Conservation (phyloP, 2,113 vertebrate species). For the Balaeniceps rex region DNA sequence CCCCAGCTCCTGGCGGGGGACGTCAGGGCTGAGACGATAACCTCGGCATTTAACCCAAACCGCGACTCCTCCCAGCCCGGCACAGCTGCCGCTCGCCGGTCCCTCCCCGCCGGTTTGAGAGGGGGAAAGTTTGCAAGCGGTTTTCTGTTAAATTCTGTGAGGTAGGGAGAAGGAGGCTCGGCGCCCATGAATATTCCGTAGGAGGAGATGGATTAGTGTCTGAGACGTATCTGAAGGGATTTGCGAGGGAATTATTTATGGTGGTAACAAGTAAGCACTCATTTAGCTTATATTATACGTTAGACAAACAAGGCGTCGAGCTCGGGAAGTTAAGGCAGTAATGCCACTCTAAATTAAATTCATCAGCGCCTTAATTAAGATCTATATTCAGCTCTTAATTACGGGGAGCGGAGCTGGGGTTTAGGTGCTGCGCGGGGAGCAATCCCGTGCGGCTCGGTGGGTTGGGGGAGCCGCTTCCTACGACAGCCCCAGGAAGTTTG, state of each 20-base stretch:
- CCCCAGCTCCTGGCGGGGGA: background rate
- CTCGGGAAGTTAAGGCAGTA: slow-evolving; percentile 71
- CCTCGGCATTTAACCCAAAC: background rate
- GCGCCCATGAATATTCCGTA: background rate
- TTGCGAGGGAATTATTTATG: slow-evolving; percentile 73
- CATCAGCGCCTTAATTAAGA: slow-evolving; percentile 81
- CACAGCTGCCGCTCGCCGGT: background rate
- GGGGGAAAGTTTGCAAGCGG: background rate
- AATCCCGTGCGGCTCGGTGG: background rate
- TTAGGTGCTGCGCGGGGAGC: background rate
- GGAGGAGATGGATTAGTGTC: slow-evolving; percentile 46
- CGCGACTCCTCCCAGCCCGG: background rate
- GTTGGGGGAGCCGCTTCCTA: rapidly evolving
- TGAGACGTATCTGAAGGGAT: slow-evolving; percentile 51
- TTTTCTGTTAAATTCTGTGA: background rate
- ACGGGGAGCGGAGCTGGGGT: slow-evolving; percentile 64
- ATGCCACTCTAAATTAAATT: slow-evolving; percentile 81
- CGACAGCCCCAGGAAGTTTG: background rate
- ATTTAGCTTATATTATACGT: slow-evolving; percentile 75
- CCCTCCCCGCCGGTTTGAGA: background rate
- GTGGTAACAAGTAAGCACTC: slow-evolving; percentile 73
- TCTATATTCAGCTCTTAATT: slow-evolving; percentile 80
- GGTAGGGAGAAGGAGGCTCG: background rate
- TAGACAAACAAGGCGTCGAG: slow-evolving; percentile 70
- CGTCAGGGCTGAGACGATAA: rapidly evolving